Evolutionary conservation across 2,888 invertebrate genomes (phyloP).

Genomic region (Apotomis betuletana): DNA sequence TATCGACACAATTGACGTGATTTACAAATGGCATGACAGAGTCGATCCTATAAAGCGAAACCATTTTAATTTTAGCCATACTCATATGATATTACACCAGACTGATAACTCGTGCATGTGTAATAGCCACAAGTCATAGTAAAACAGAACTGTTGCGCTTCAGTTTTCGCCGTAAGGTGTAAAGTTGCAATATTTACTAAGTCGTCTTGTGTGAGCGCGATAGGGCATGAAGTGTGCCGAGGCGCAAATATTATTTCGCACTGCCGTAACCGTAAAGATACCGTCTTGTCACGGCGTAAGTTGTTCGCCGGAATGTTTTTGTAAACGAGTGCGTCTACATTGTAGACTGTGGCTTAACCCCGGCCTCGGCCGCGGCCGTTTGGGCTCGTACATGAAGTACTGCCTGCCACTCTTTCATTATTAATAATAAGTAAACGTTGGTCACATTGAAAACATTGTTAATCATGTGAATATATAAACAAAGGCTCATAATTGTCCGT

Average conservation of each 20-base stretch:
- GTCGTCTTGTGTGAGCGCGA: not conserved
- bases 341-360: slow-evolving; percentile 4
- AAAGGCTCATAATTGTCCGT: slow-evolving; percentile 12
- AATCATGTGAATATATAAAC: slow-evolving; percentile 21
- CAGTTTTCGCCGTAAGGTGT: not conserved
- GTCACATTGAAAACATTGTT: slow-evolving; percentile 30
- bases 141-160: not conserved
- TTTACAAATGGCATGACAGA: not conserved
- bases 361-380: not conserved
- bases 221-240: not conserved
- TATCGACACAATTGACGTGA: not conserved
- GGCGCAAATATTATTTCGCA: not conserved
- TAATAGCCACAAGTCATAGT: not conserved
- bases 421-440: slow-evolving; percentile 27
- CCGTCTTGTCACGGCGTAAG: not conserved
- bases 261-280: not conserved
- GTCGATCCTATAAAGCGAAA: slow-evolving; percentile 3
- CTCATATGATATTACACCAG: not conserved
- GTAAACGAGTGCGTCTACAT: not conserved
- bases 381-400: not conserved
- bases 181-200: slow-evolving; percentile 3
- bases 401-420: slow-evolving; percentile 9
- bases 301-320: not conserved
- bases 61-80: not conserved
- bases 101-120: slow-evolving; percentile 6